Evolutionary conservation across 2,113 vertebrate species (phyloP).

Genomic region (Corydoras maculifer): DNA sequence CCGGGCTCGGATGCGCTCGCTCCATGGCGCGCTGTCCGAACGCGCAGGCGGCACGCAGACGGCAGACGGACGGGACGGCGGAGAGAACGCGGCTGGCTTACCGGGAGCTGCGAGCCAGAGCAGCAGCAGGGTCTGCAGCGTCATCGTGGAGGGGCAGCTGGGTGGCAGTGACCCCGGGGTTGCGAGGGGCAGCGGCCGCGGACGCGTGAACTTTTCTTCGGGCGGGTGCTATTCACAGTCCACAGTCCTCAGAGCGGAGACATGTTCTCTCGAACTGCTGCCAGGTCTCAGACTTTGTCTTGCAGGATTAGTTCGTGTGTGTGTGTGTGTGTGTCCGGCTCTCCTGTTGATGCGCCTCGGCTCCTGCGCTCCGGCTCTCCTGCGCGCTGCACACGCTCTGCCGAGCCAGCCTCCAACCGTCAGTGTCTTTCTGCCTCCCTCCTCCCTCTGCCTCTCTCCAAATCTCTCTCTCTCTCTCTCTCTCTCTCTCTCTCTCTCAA

Average conservation of each 20-base stretch:
- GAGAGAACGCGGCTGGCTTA: conserved; percentile 57
- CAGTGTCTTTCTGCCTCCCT: conserved; percentile 42
- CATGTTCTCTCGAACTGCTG: not conserved
- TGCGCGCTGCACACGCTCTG: conserved; percentile 47
- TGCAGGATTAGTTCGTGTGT: conserved; percentile 10
- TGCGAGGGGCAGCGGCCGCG: conserved; percentile 29
- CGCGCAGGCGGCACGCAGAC: no score
- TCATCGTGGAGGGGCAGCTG: conserved; percentile 53
- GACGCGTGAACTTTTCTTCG: conserved; percentile 55
- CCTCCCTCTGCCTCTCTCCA: conserved; percentile 44
- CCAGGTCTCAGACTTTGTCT: not conserved
- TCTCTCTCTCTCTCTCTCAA: conserved; percentile 23
- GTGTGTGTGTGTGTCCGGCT: conserved; percentile 33
- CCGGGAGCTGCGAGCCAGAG: conserved; percentile 62
- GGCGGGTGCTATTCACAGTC: conserved; percentile 28
- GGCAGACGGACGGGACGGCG: conserved; percentile 1
- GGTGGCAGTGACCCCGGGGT: conserved; percentile 50
- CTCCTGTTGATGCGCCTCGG: conserved; percentile 52
- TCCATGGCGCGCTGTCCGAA: no score
- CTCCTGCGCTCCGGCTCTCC: conserved; percentile 42
- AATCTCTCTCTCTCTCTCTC: conserved; percentile 49
- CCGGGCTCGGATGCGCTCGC: no score
- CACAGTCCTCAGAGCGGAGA: conserved; percentile 19
- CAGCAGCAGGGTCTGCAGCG: conserved; percentile 51
- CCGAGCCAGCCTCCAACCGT: conserved; percentile 59